Base-by-base conservation (phyloP, 2,888 invertebrate genomes). In the Acleris laterana region DNA sequence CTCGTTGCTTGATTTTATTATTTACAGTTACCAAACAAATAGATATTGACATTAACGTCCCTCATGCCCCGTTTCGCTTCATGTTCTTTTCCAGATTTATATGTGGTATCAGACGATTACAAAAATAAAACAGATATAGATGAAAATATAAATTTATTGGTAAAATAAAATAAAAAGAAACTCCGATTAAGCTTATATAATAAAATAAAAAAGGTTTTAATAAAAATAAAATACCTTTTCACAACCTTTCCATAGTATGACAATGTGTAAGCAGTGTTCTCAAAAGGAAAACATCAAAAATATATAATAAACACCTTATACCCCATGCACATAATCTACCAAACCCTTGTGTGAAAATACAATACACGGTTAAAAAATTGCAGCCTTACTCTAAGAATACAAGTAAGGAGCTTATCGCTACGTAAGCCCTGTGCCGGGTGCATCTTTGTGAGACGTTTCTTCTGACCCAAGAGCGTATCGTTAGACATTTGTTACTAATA, bases 361-460 rank as follows among this genome's bases (percentile, higher is more conserved):
- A 49, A 49, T 55, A 61, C 65, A 56, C 48, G 56, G 62, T 61
- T 48, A 25, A 22, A 32, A 63, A 55, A 46, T 50, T 61, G 48
- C 17, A 46, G 28, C 19, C 44, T 83, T 80, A 93, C 72, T 93
- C 93, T 76, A 92, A 79, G 63, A 87, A 87, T 70, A 91, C 91
- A 66, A 91, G 71, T 71, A 93, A 71, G 52, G 88, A 81, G 78
- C 89, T 90, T 61, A 93, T 75, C 50, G 89, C 85, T 76, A 84
- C 71, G 74, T 90, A 93, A 76, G 89, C 87, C 70, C 87, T 84
- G 72, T 89, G 88, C 71, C 82, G 82, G 44, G 85, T 83, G 65
- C 75, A 84, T 68, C 79, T 80, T 65, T 80, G 78, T 55, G 77
- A 76, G 61, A 84, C 71, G 70, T 82, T 81, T 53, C 73, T 79